phyloP scores from a whole-genome alignment of 2,797 vertebrate species.

The Iguana delicatissima region DNA sequence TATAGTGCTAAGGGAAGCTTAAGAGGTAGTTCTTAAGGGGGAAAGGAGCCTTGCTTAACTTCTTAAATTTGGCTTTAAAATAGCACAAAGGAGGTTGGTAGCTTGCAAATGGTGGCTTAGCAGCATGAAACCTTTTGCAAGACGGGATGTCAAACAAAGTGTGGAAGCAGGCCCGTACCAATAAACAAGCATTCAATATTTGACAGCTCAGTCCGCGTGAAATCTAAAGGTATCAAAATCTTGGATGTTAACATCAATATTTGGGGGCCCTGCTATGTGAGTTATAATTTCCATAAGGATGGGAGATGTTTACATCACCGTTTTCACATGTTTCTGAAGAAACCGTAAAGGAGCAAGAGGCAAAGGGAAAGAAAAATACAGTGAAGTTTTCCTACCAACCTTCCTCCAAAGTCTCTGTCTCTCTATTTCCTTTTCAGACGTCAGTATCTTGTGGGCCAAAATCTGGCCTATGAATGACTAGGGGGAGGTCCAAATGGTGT shows the following conservation, averaged over 20 bases:
- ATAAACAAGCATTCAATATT: conserved; percentile 28
- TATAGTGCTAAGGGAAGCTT: neutral
- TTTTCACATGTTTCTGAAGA: conserved; percentile 49
- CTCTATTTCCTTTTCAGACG: neutral
- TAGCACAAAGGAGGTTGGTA: neutral
- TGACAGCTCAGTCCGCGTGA: neutral
- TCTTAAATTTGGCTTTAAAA: neutral
- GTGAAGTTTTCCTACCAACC: neutral
- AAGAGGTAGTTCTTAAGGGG: neutral
- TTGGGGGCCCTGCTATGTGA: neutral
- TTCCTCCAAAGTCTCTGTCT: too few species aligned
- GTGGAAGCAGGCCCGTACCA: neutral
- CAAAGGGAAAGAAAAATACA: neutral
- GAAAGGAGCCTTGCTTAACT: neutral
- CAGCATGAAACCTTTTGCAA: neutral
- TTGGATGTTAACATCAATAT: neutral
- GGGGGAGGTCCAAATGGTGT: too few species aligned
- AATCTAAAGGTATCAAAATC: conserved; percentile 1
- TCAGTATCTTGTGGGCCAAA: neutral
- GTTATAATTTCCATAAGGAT: conserved; percentile 55
- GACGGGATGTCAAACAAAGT: conserved; percentile 34
- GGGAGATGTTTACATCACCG: conserved; percentile 55
- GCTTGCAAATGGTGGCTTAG: neutral
- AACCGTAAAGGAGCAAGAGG: conserved; percentile 16
- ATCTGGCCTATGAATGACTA: neutral